These are phyloP conservation scores for Limosa lapponica DNA, from an alignment of 2,797 vertebrate species.

Conservation along the genomic window DNA sequence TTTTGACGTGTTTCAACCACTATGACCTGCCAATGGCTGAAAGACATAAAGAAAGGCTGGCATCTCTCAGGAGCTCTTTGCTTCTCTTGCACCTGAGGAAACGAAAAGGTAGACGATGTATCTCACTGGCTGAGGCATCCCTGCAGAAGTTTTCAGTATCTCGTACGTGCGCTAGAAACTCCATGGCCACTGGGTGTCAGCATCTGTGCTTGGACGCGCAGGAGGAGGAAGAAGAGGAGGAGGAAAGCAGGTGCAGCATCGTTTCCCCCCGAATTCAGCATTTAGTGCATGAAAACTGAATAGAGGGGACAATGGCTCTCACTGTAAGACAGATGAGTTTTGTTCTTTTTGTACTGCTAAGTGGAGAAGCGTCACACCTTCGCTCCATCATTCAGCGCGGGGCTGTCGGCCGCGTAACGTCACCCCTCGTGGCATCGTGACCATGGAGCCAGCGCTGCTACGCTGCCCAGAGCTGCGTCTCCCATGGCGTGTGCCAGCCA, in stretches of 20 bases:
- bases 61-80: background rate
- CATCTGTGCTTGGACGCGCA: background rate
- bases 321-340: background rate
- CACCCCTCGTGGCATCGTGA: fast-evolving
- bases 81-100: background rate
- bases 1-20: background rate
- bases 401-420: background rate
- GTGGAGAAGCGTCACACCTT: background rate
- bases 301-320: background rate
- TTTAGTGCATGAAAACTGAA: background rate
- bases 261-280: background rate
- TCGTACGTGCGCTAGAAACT: background rate
- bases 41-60: background rate
- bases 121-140: background rate
- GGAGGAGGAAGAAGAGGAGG: background rate
- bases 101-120: background rate
- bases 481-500: background rate
- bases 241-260: background rate
- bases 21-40: background rate
- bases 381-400: fast-evolving
- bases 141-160: background rate
- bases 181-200: conserved; percentile 57
- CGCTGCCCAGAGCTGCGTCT: fast-evolving
- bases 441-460: fast-evolving
- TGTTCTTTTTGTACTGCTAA: background rate